phyloP scores from a whole-genome alignment of 2,113 vertebrate genomes.

The Myotis yumanensis region DNA sequence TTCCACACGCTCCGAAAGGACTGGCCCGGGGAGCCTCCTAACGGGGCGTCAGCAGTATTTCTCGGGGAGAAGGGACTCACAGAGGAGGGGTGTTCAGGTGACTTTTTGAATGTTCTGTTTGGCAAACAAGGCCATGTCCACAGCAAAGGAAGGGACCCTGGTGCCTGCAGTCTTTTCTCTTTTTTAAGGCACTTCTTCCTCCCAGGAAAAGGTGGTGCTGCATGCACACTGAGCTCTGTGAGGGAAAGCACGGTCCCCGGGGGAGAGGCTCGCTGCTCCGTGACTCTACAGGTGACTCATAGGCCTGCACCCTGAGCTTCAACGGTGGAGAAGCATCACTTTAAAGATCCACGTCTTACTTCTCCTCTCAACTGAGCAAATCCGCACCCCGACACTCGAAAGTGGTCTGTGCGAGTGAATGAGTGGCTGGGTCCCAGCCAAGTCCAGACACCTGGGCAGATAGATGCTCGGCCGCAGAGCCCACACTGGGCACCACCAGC shows the following conservation, averaged over 20 bases:
- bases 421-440: not conserved
- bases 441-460: not conserved
- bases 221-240: not conserved
- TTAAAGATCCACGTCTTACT: not conserved
- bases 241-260: not conserved
- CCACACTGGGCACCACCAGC: not conserved
- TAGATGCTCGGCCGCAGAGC: not conserved
- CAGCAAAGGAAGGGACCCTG: not conserved
- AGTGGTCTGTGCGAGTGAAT: not conserved
- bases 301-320: not conserved
- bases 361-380: not conserved
- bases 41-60: slow-evolving; percentile 61
- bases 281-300: accelerated
- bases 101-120: not conserved
- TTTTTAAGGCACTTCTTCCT: not conserved
- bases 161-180: not conserved
- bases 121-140: not conserved
- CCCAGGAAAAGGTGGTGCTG: not conserved
- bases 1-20: not conserved
- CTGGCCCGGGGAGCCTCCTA: not conserved
- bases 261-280: not conserved
- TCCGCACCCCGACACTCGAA: not conserved
- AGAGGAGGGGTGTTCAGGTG: not conserved
- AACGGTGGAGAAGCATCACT: not conserved
- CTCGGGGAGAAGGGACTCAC: not conserved